Conservation (phyloP, 2,888 invertebrate species). For the Pandemis corylana region DNA sequence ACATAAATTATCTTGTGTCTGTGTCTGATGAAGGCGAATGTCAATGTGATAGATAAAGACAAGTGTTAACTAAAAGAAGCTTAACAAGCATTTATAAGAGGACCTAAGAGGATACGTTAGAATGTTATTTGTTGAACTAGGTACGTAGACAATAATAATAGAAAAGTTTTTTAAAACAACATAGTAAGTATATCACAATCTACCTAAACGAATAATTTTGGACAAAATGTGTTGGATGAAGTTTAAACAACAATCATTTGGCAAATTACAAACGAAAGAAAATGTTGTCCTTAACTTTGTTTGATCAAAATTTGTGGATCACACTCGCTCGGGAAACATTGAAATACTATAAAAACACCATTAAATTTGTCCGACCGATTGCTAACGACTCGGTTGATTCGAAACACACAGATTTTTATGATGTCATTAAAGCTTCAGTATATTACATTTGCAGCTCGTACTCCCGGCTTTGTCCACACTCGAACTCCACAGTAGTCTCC, state of each 20-base stretch:
- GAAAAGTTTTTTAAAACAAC: no score
- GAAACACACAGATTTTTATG: constrained; percentile 7
- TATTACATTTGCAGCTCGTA: neutral
- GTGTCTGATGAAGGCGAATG: no score
- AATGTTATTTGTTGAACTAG: no score
- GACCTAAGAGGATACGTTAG: no score
- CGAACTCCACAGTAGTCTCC: neutral
- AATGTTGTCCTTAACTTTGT: neutral
- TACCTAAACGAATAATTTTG: no score
- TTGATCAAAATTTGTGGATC: neutral
- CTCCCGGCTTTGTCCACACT: neutral
- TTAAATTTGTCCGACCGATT: neutral
- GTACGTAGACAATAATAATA: no score
- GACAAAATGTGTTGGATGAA: neutral
- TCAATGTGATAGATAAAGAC: no score
- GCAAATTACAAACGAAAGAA: no score
- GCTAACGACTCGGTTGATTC: constrained; percentile 1
- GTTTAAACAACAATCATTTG: neutral
- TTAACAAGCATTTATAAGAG: no score
- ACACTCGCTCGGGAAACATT: neutral
- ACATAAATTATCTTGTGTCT: no score
- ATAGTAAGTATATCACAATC: no score
- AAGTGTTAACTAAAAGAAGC: no score
- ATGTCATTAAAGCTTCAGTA: neutral
- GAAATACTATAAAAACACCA: neutral